phyloP scores from a whole-genome alignment of 1,140 invertebrate species.

The Heliconius melpomene region DNA sequence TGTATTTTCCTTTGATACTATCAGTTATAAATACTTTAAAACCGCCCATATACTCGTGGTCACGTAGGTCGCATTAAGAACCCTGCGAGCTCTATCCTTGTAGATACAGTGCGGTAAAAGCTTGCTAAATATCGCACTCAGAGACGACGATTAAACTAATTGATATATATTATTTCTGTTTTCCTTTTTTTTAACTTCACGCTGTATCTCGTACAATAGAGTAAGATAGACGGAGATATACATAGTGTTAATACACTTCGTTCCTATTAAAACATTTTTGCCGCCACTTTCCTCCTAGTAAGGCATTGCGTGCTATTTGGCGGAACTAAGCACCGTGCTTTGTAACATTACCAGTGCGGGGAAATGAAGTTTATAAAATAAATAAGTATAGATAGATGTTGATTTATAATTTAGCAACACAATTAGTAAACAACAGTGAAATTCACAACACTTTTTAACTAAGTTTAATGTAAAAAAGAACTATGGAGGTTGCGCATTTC shows the following conservation, averaged over 20 bases:
- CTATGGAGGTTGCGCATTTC: neutral
- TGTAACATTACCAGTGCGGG: no score
- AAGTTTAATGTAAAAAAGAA: neutral
- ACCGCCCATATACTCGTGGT: neutral
- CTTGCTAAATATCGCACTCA: neutral
- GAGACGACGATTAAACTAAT: neutral
- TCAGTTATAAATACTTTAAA: neutral
- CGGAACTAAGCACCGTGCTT: no score
- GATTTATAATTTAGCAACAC: neutral
- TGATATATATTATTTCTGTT: neutral
- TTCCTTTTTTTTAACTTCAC: neutral
- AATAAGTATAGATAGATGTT: neutral
- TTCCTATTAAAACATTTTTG: no score
- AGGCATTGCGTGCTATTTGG: no score
- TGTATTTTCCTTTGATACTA: neutral
- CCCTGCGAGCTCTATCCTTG: neutral
- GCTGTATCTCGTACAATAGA: no score
- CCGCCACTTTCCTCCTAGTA: no score
- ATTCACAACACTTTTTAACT: slow-evolving; percentile 4
- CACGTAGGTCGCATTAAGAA: neutral
- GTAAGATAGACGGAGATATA: no score
- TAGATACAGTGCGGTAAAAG: neutral
- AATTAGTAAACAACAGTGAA: no score
- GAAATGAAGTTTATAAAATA: no score
- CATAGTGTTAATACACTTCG: no score